phyloP scores from a whole-genome alignment of 1,140 invertebrate species.

The Copidosoma floridanum region DNA sequence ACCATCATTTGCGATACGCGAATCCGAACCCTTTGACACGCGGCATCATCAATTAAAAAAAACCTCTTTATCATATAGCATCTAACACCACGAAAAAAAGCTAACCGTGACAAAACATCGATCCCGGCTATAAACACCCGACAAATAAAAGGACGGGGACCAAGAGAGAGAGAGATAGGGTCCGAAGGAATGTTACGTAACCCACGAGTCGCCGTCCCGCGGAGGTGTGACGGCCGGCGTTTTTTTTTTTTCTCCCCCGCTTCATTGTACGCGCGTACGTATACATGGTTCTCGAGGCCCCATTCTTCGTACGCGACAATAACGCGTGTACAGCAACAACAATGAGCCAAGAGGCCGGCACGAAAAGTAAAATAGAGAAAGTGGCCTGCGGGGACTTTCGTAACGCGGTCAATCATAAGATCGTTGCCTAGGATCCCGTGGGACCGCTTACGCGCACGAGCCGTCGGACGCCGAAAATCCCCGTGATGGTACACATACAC shows the following conservation, averaged over 20 bases:
- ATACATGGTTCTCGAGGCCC: not conserved
- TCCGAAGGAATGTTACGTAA: not conserved
- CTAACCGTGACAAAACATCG: too few species aligned
- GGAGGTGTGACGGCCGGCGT: not conserved
- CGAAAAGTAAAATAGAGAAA: slow-evolving; percentile 34
- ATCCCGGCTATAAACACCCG: too few species aligned
- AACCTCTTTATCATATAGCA: too few species aligned
- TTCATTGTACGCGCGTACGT: not conserved
- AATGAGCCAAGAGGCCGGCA: slow-evolving; percentile 11
- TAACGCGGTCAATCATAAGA: slow-evolving; percentile 58
- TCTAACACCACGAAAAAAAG: too few species aligned
- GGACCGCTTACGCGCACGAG: slow-evolving; percentile 47
- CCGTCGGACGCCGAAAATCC: slow-evolving; percentile 32
- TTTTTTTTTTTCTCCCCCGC: not conserved
- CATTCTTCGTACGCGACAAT: not conserved
- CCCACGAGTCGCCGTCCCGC: not conserved
- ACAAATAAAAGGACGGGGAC: too few species aligned
- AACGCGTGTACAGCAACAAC: slow-evolving; percentile 19
- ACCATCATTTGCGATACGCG: too few species aligned
- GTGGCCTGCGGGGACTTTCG: slow-evolving; percentile 47
- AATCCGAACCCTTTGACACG: too few species aligned
- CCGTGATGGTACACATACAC: not conserved
- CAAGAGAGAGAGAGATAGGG: too few species aligned
- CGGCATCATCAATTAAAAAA: too few species aligned
- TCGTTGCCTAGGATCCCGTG: slow-evolving; percentile 47